Evolutionary conservation across 2,888 invertebrate species (phyloP), one percentile per base, ranked within the genome.

Genomic region (Cosmopolites sordidus): DNA sequence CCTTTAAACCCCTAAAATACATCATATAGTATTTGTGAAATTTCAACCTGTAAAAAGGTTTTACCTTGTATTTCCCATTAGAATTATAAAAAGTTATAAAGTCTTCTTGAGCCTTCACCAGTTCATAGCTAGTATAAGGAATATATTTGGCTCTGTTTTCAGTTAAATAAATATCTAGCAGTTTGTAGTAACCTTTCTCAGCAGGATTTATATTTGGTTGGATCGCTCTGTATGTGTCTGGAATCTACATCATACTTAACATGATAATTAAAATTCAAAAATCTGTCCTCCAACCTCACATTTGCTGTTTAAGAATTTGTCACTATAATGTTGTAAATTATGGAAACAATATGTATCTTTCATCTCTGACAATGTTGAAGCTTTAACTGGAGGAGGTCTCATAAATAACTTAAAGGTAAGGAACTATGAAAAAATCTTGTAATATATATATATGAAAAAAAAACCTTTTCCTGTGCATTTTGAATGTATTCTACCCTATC

Each of bases 121-220:
- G 60, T 56, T 71, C 64, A 1, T 69, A 62, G 29, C 61, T 51
- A 8, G 60, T 66, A 56, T 71, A 72, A 6, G 70, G 68, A 11
- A 68, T 54, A 59, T 72, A 72, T 1, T 65, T 62, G 11, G 67
- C 61, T 53, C 66, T 67, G 40, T 67, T 66, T 2, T 71, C 72
- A 3, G 73, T 73, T 49, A 74, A 60, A 56, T 76, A 77, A 22
- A 73, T 73, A 62, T 76, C 76, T 46, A 72, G 54, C 51, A 65
- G 64, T 62, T 72, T 75, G 60, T 67, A 67, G 58, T 64, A 67
- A 9, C 75, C 73, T 15, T 64, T 63, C 30, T 66, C 61, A 58
- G 69, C 71, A 0, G 72, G 71, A 22, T 65, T 60, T 27, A 75
- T 63, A 9, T 71, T 63, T 1, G 73, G 73, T 53, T 75, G 74